Percentiles rank a stretch among this genome's conserved stretches.
Evolutionary conservation across 2,113 vertebrate species (phyloP).

Genomic region (Rattus rattus): DNA sequence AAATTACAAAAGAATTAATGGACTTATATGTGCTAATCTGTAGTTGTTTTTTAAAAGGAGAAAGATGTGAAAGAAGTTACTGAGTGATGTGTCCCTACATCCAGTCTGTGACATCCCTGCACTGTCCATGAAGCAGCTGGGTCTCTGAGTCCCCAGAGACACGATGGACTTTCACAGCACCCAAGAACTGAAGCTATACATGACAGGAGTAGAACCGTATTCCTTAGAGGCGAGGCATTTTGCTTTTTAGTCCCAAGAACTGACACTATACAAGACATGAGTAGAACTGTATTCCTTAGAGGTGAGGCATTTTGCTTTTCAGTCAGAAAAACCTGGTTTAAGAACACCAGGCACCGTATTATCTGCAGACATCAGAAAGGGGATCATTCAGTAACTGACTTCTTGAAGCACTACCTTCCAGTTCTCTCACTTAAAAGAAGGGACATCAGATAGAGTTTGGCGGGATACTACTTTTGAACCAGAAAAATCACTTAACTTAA

Average conservation of each 20-base stretch:
- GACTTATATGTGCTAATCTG: conserved; percentile 46
- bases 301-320: conserved; percentile 39
- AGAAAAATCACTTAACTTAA: neutral
- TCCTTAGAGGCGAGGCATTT: conserved; percentile 43
- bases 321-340: neutral
- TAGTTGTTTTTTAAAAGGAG: conserved; percentile 40
- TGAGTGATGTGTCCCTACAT: conserved; percentile 43
- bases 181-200: conserved; percentile 11
- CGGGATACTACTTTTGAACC: neutral
- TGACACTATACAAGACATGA: neutral
- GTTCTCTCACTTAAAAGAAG: neutral
- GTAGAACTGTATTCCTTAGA: neutral
- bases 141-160: neutral
- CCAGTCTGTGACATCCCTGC: neutral
- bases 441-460: neutral
- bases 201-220: neutral
- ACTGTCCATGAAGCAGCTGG: neutral
- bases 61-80: neutral
- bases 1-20: neutral
- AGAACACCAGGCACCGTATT: neutral
- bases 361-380: neutral
- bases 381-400: neutral
- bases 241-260: neutral
- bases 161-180: neutral
- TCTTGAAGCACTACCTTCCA: neutral